Evolutionary conservation across 64 coral and sea anemone genomes (phyloP).

Genomic region (Pocillopora damicornis): DNA sequence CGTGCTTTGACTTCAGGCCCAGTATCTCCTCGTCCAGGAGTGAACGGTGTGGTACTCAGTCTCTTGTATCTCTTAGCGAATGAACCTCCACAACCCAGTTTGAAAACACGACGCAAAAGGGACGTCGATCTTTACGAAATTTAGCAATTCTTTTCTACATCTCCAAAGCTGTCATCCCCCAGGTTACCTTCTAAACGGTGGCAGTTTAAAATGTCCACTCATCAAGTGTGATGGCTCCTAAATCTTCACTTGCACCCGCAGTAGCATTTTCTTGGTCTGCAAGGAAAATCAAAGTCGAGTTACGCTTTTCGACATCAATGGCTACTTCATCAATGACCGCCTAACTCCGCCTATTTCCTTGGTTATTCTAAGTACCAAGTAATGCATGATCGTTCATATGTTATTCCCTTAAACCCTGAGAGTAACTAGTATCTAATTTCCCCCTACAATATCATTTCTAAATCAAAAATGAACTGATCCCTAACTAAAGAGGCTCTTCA

Average conservation of each 20-base stretch:
- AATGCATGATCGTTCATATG: no score
- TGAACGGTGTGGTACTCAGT: neutral
- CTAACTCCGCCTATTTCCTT: no score
- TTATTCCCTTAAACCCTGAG: no score
- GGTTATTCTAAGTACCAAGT: no score
- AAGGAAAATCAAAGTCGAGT: neutral
- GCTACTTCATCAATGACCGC: neutral
- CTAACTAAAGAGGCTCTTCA: no score
- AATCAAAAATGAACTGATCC: no score
- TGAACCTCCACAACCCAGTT: neutral
- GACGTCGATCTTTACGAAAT: neutral
- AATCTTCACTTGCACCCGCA: slow-evolving; percentile 20
- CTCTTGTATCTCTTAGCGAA: neutral
- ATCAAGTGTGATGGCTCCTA: slow-evolving; percentile 44
- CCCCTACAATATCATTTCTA: no score
- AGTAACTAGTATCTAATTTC: no score
- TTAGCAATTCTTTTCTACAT: no score
- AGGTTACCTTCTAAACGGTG: neutral
- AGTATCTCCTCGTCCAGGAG: neutral
- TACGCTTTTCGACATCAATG: neutral
- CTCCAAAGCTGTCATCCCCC: neutral
- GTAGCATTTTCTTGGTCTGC: slow-evolving; percentile 32
- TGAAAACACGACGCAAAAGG: no score
- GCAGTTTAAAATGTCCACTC: slow-evolving; percentile 53
- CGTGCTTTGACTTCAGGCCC: neutral